phyloP scores from a whole-genome alignment of 2,113 vertebrate genomes.

The Macroglossus sobrinus region DNA sequence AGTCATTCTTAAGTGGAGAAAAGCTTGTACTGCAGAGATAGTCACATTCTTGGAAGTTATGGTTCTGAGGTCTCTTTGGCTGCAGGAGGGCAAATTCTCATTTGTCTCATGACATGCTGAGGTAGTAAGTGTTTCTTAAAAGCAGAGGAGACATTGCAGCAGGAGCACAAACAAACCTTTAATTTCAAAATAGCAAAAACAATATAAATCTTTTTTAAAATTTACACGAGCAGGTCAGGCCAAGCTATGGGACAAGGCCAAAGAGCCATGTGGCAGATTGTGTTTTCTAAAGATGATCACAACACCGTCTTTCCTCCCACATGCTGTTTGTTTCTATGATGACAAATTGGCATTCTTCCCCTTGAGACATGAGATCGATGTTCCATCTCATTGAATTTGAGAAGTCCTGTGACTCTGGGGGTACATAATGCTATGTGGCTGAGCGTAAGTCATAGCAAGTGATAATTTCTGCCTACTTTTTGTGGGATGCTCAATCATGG shows the following conservation, averaged over 20 bases:
- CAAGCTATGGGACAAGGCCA: background rate
- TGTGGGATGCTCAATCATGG: background rate
- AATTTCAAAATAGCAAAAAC: constrained; percentile 32
- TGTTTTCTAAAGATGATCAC: background rate
- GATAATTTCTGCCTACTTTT: background rate
- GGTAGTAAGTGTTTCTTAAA: constrained; percentile 41
- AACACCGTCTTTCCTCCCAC: background rate
- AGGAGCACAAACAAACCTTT: constrained; percentile 23
- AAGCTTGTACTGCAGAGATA: constrained; percentile 44
- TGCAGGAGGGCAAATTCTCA: background rate
- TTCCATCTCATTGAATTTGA: background rate
- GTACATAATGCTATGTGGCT: background rate
- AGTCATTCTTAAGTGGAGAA: constrained; percentile 55
- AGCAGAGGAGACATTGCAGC: constrained; percentile 30
- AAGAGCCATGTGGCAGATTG: background rate
- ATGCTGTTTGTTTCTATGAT: background rate
- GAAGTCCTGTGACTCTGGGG: background rate
- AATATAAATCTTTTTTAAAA: constrained; percentile 34
- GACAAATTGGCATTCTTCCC: background rate
- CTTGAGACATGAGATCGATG: background rate
- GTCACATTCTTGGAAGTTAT: constrained; percentile 63
- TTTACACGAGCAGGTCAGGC: background rate
- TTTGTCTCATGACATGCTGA: constrained; percentile 50
- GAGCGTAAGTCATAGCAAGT: background rate
- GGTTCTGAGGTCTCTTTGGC: constrained; percentile 39